Evolutionary conservation across 1,140 invertebrate genomes (phyloP).

Genomic region (Holcopasites calliopsidis): DNA sequence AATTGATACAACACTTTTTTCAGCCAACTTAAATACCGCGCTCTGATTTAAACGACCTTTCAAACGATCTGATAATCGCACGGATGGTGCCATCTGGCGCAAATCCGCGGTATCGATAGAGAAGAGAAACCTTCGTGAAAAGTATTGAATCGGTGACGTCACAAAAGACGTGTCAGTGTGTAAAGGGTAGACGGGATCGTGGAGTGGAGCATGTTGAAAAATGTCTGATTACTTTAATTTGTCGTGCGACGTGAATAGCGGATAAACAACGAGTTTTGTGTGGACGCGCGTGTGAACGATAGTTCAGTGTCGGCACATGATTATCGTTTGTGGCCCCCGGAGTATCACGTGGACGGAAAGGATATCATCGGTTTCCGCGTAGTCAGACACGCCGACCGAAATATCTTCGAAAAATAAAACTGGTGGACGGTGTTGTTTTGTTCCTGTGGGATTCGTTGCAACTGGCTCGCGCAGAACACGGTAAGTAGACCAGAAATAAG

Average conservation of each 20-base stretch:
- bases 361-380: conserved; percentile 5
- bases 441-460: background rate
- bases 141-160: conserved; percentile 80
- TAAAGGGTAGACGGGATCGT: conserved; percentile 66
- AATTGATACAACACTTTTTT: background rate
- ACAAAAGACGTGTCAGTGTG: conserved; percentile 78
- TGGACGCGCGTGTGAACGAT: conserved; percentile 11
- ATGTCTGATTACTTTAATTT: conserved; percentile 74
- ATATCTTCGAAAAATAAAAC: conserved; percentile 47
- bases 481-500: conserved; percentile 2
- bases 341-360: conserved; percentile 50
- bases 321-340: conserved; percentile 10
- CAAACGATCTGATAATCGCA: background rate
- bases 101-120: background rate
- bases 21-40: conserved; percentile 8
- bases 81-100: conserved; percentile 42
- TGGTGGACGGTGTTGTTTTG: conserved; percentile 22
- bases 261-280: conserved; percentile 48
- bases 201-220: conserved; percentile 72
- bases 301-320: conserved; percentile 21
- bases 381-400: conserved; percentile 38
- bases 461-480: background rate
- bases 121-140: conserved; percentile 67
- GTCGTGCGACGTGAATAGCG: conserved; percentile 62
- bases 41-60: background rate